Evolutionary conservation across 2,888 invertebrate species (phyloP).

Genomic region (Griposia aprilina): DNA sequence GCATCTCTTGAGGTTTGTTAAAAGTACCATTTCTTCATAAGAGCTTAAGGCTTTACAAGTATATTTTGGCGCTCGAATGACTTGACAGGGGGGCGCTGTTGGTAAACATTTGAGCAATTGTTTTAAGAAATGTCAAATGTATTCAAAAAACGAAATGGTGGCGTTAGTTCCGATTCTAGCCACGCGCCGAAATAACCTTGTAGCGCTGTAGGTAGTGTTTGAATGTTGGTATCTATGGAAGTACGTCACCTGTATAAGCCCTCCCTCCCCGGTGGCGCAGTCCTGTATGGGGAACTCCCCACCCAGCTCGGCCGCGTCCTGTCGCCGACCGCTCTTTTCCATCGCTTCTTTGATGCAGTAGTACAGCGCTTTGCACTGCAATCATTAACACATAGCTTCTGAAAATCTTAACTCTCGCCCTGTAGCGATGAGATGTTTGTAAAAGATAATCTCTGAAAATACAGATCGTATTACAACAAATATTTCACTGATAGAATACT

Average conservation of each 20-base stretch:
- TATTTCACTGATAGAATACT: not conserved
- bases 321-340: slow-evolving; percentile 96
- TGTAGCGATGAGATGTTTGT: not conserved
- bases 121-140: not conserved
- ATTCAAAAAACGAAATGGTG: not conserved
- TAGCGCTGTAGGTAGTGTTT: not conserved
- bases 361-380: slow-evolving; percentile 99
- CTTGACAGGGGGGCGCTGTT: not conserved
- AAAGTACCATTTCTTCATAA: not conserved
- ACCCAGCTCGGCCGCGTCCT: slow-evolving; percentile 93
- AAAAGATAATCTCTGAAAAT: slow-evolving; percentile 3
- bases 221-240: not conserved
- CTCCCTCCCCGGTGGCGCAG: slow-evolving; percentile 98
- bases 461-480: not conserved
- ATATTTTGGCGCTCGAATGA: not conserved
- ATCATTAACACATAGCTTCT: slow-evolving; percentile 36
- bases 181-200: not conserved
- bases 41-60: not conserved
- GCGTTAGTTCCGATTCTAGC: not conserved
- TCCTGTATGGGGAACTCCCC: slow-evolving; percentile 99
- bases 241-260: slow-evolving; percentile 94
- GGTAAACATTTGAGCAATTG: not conserved
- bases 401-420: not conserved
- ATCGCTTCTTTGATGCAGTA: slow-evolving; percentile 99
- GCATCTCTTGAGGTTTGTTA: not conserved